A percentile compares a stretch with the other conserved stretches of the same genome.
Evolutionary conservation across 2,113 vertebrate species (phyloP).

Genomic region (Ramphastos sulfuratus): DNA sequence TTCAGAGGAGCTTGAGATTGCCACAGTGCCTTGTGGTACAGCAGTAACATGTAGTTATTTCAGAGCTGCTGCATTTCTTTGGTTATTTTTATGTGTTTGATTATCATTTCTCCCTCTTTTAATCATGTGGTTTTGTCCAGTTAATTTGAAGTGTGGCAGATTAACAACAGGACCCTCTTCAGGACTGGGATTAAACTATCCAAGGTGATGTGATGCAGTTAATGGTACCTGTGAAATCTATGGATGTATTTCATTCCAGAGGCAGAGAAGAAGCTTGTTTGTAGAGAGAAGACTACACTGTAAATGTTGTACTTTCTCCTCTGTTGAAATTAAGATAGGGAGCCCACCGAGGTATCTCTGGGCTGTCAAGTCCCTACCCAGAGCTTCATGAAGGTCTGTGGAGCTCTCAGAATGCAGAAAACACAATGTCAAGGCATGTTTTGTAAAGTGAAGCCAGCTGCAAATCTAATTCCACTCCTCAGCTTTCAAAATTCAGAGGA

Average conservation of each 20-base stretch:
- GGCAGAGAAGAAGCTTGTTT: not conserved
- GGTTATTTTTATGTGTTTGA: not conserved
- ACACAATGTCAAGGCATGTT: not conserved
- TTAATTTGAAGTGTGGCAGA: not conserved
- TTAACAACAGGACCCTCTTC: not conserved
- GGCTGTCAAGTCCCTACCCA: fast-evolving
- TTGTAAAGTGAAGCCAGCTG: not conserved
- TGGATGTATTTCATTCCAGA: not conserved
- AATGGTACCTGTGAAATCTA: not conserved
- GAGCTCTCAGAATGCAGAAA: not conserved
- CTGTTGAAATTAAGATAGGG: not conserved
- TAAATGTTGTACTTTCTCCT: not conserved
- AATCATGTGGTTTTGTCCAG: not conserved
- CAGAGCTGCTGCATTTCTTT: not conserved
- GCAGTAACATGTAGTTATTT: not conserved
- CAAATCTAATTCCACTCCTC: not conserved
- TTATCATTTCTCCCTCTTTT: not conserved
- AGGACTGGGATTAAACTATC: not conserved
- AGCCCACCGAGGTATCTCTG: not conserved
- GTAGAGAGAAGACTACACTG: not conserved
- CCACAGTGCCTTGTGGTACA: not conserved
- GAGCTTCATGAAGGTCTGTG: not conserved
- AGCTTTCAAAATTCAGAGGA: not conserved
- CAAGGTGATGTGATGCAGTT: not conserved
- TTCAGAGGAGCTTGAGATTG: not conserved